These are phyloP conservation scores for Diogma glabrata DNA, from an alignment of 2,888 invertebrate genomes.

Conservation along the genomic window DNA sequence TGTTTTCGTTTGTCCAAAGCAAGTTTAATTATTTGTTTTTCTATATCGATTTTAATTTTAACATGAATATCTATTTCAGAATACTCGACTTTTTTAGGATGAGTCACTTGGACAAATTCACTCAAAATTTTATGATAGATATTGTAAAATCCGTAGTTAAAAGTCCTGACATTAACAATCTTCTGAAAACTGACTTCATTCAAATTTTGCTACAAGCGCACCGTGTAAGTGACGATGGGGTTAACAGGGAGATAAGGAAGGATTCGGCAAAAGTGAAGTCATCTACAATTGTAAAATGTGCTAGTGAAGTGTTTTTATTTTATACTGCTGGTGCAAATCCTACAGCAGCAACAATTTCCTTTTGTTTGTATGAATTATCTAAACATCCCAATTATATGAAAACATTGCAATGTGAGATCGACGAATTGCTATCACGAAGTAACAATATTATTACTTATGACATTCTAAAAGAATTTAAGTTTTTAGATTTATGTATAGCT, in stretches of 20 bases:
- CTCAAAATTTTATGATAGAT: constrained; percentile 28
- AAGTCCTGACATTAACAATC: constrained; percentile 33
- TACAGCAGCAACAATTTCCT: constrained; percentile 33
- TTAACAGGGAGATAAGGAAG: constrained; percentile 28
- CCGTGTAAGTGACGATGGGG: constrained; percentile 27
- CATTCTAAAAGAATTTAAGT: constrained; percentile 34
- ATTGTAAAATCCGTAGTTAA: constrained; percentile 35
- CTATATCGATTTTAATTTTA: too few species aligned
- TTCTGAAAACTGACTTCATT: constrained; percentile 36
- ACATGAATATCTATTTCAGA: too few species aligned
- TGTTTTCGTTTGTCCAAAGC: constrained; percentile 27
- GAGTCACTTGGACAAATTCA: not conserved
- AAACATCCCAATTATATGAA: constrained; percentile 32
- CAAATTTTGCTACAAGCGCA: constrained; percentile 36
- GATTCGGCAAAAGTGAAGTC: constrained; percentile 21
- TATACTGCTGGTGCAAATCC: constrained; percentile 39
- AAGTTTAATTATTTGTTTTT: too few species aligned
- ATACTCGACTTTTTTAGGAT: not conserved
- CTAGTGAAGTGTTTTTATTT: constrained; percentile 35
- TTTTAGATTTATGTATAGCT: constrained; percentile 34
- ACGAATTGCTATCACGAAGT: constrained; percentile 26
- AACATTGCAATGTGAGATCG: constrained; percentile 31
- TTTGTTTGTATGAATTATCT: constrained; percentile 35
- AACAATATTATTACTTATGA: constrained; percentile 33
- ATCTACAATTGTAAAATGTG: constrained; percentile 31